phyloP scores from a whole-genome alignment of 2,797 vertebrate genomes.

The Monodelphis domestica region DNA sequence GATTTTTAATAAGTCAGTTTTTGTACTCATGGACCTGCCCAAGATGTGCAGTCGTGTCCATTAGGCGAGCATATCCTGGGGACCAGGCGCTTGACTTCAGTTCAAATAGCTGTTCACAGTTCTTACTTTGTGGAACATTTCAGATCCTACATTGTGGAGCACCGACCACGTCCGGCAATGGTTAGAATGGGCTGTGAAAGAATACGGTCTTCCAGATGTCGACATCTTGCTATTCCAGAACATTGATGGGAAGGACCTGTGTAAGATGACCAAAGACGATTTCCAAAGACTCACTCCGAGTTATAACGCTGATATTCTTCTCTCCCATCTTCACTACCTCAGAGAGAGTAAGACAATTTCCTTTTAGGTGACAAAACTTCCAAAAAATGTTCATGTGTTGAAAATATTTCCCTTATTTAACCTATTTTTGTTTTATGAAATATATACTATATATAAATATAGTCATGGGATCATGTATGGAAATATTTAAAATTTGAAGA shows the following conservation, averaged over 20 bases:
- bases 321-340: constrained; percentile 95
- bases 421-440: background rate
- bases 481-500: background rate
- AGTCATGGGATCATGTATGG: background rate
- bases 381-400: background rate
- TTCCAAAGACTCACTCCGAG: constrained; percentile 91
- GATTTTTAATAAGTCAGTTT: background rate
- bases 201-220: constrained; percentile 90
- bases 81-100: background rate
- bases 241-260: constrained; percentile 91
- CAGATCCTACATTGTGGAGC: constrained; percentile 92
- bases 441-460: too few relatives aligned
- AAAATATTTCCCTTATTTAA: background rate
- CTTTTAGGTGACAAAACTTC: background rate
- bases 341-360: constrained; percentile 90
- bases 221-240: constrained; percentile 91
- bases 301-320: constrained; percentile 92
- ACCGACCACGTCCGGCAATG: constrained; percentile 92
- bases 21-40: background rate
- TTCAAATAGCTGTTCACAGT: background rate
- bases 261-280: constrained; percentile 93
- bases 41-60: background rate
- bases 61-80: background rate
- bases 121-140: constrained; percentile 34
- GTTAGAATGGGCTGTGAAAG: constrained; percentile 93